Evolutionary conservation across 1,140 invertebrate species (phyloP).

Genomic region (Apis laboriosa): DNA sequence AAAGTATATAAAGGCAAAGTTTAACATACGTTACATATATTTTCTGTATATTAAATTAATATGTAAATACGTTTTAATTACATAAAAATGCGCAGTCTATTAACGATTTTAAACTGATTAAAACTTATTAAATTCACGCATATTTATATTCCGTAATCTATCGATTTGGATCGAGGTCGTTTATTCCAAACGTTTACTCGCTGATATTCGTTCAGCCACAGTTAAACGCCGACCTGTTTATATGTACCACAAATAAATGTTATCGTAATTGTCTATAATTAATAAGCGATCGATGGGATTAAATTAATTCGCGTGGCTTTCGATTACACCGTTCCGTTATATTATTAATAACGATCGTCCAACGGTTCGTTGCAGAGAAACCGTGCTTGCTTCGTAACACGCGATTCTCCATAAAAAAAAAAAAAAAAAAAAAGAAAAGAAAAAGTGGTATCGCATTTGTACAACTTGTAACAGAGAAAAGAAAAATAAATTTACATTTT

Average conservation of each 20-base stretch:
- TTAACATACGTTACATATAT: no score
- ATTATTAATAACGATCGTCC: slow-evolving; percentile 9
- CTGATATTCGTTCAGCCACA: slow-evolving; percentile 15
- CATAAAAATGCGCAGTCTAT: background rate
- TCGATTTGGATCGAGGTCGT: background rate
- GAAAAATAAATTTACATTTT: background rate
- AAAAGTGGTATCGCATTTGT: background rate
- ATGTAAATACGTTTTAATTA: no score
- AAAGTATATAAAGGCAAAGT: no score
- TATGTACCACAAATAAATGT: slow-evolving; percentile 26
- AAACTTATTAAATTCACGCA: background rate
- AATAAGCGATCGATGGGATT: slow-evolving; percentile 28
- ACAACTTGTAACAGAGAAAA: no score
- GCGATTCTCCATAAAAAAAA: background rate
- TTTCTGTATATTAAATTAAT: no score
- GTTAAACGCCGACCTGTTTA: slow-evolving; percentile 13
- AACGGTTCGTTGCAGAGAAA: background rate
- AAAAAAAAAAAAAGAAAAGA: background rate
- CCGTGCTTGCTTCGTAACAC: background rate
- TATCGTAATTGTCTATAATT: slow-evolving; percentile 39
- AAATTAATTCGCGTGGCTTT: slow-evolving; percentile 24
- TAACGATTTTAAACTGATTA: background rate
- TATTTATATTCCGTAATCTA: background rate
- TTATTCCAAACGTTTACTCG: background rate
- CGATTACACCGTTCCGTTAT: slow-evolving; percentile 1